These are phyloP conservation scores for Pseudorasbora parva DNA, from an alignment of 2,113 vertebrate species.

Conservation along the genomic window DNA sequence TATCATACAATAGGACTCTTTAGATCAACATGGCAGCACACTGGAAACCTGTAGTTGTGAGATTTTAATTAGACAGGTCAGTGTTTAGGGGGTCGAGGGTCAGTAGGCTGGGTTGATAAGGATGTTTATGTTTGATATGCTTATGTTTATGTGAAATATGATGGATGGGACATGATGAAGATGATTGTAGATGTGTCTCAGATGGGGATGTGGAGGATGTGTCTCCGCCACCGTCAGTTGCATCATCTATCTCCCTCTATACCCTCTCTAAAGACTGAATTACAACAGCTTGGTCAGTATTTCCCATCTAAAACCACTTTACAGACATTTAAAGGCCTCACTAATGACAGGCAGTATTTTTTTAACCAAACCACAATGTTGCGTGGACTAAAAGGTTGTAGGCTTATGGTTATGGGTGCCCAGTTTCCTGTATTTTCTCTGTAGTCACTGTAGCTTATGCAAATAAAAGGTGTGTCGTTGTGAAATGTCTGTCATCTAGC, in stretches of 20 bases:
- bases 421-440: constrained; percentile 28
- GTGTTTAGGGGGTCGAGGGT: neutral
- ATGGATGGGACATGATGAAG: neutral
- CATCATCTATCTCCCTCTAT: constrained; percentile 1
- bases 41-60: neutral
- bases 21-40: neutral
- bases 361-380: constrained; percentile 19
- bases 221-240: neutral
- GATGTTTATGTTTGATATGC: neutral
- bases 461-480: constrained; percentile 28
- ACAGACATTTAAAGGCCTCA: neutral
- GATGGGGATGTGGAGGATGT: constrained; percentile 30
- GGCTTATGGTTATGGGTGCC: neutral
- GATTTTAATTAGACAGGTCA: neutral
- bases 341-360: neutral
- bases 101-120: neutral
- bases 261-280: neutral
- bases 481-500: neutral
- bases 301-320: constrained; percentile 23
- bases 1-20: neutral
- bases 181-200: constrained; percentile 13
- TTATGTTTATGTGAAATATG: neutral
- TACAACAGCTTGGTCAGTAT: neutral
- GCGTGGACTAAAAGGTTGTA: neutral
- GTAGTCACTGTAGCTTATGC: constrained; percentile 39